Evolutionary conservation across 2,113 vertebrate genomes (phyloP).

Genomic region (Toxotes chatareus): DNA sequence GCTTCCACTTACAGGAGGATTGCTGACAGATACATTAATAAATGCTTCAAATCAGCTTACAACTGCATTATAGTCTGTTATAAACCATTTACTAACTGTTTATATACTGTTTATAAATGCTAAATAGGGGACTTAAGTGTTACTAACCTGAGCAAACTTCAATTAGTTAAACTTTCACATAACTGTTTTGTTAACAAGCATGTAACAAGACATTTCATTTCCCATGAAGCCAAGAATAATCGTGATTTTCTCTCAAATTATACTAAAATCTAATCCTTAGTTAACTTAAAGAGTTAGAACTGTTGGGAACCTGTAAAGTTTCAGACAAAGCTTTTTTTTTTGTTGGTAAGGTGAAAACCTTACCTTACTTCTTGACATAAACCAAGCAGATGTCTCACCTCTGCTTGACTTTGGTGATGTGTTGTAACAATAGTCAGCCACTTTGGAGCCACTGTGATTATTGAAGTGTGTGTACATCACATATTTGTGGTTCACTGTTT

Average conservation of each 20-base stretch:
- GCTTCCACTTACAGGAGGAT: neutral
- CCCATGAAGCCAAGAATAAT: neutral
- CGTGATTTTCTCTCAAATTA: neutral
- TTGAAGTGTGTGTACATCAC: conserved; percentile 39
- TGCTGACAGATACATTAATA: neutral
- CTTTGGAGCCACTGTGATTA: conserved; percentile 37
- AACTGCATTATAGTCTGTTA: neutral
- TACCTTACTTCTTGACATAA: conserved; percentile 10
- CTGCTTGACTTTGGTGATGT: conserved; percentile 1
- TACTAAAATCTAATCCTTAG: neutral
- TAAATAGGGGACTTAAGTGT: neutral
- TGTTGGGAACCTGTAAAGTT: neutral
- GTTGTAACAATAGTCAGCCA: conserved; percentile 23
- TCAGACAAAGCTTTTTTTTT: neutral
- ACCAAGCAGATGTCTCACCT: conserved; percentile 40
- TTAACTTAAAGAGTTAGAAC: neutral
- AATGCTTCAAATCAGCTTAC: neutral
- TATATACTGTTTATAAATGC: conserved; percentile 7
- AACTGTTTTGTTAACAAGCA: neutral
- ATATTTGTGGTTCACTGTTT: conserved; percentile 46
- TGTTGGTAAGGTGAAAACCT: neutral
- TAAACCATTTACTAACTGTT: neutral
- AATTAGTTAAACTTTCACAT: neutral
- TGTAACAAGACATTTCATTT: neutral
- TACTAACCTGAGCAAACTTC: neutral